Conservation (phyloP, 2,113 vertebrate genomes). For the Phrynosoma platyrhinos region DNA sequence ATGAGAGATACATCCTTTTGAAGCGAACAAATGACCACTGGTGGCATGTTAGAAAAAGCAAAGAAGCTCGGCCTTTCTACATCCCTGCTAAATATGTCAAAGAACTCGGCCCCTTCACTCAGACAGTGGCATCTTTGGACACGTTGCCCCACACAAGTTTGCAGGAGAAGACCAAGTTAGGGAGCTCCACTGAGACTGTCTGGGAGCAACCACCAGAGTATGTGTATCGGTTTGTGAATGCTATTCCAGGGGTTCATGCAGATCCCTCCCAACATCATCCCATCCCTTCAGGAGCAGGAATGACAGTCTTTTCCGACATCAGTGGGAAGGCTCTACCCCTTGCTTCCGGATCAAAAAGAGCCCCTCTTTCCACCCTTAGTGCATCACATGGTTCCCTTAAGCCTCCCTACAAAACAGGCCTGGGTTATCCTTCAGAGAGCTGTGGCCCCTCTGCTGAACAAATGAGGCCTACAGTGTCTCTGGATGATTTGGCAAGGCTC, state of each 20-base stretch:
- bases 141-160: slow-evolving; percentile 32
- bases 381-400: slow-evolving; percentile 39
- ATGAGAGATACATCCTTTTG: slow-evolving; percentile 88
- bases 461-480: slow-evolving; percentile 67
- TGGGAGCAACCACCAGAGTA: slow-evolving; percentile 44
- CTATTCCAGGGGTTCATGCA: not conserved
- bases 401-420: not conserved
- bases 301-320: not conserved
- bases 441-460: slow-evolving; percentile 6
- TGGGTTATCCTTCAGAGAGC: not conserved
- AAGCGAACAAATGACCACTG: slow-evolving; percentile 88
- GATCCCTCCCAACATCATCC: not conserved
- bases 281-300: not conserved
- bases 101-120: slow-evolving; percentile 71
- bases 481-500: slow-evolving; percentile 71
- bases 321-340: not conserved
- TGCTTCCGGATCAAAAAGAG: not conserved
- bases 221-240: slow-evolving; percentile 73
- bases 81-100: slow-evolving; percentile 91
- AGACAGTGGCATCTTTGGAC: not conserved
- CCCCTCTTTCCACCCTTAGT: not conserved
- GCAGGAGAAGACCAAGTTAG: not conserved
- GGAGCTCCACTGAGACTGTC: not conserved
- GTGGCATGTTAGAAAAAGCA: slow-evolving; percentile 89
- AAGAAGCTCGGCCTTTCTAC: slow-evolving; percentile 83